A percentile compares a stretch with the other conserved stretches of the same genome.
Conservation (phyloP, 2,888 invertebrate species). For the Gonocerus acuteangulatus region DNA sequence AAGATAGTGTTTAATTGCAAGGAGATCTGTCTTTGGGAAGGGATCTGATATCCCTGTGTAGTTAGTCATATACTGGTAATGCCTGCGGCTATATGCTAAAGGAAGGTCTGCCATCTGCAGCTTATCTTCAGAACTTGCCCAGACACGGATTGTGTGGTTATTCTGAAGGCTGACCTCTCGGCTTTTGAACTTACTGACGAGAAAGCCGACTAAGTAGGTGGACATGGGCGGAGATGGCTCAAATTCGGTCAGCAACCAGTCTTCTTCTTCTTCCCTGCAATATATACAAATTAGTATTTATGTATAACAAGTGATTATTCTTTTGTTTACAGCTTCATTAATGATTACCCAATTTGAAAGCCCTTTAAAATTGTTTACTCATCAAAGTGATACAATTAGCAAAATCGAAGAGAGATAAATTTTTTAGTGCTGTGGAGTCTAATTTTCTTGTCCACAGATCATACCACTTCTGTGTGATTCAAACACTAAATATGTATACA, state of each 20-base stretch:
- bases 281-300: neutral
- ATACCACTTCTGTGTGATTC: too few relatives aligned
- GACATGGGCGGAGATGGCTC: conserved; percentile 47
- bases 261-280: conserved; percentile 36
- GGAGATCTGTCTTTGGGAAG: conserved; percentile 48
- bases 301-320: too few relatives aligned
- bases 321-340: too few relatives aligned
- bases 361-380: too few relatives aligned
- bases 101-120: conserved; percentile 46
- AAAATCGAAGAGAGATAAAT: too few relatives aligned
- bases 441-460: too few relatives aligned
- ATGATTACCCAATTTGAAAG: too few relatives aligned
- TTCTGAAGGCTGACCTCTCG: neutral
- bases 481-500: too few relatives aligned
- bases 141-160: neutral
- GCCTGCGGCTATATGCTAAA: conserved; percentile 45
- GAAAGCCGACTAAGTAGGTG: conserved; percentile 51
- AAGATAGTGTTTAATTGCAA: conserved; percentile 49
- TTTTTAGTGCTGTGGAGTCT: too few relatives aligned
- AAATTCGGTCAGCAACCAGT: conserved; percentile 45
- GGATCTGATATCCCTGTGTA: conserved; percentile 46
- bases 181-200: conserved; percentile 43
- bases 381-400: too few relatives aligned
- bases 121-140: conserved; percentile 42
- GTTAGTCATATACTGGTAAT: conserved; percentile 45